Conservation (phyloP, 1,140 invertebrate genomes). For the Prorops nasuta region DNA sequence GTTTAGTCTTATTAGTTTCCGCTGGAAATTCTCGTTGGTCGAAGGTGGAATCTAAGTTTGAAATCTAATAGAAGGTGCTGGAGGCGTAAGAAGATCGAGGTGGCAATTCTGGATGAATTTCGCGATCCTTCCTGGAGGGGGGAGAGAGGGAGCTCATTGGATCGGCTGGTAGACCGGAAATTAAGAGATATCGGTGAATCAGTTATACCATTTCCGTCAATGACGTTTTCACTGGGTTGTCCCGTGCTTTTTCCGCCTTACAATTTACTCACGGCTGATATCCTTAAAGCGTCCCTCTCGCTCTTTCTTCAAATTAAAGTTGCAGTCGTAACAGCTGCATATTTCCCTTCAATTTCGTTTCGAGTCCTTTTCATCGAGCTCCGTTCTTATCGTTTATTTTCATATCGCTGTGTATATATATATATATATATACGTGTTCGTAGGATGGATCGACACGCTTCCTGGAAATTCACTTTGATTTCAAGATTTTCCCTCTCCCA, state of each 20-base stretch:
- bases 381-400: background rate
- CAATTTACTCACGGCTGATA: no score
- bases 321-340: background rate
- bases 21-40: no score
- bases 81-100: no score
- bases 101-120: background rate
- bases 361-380: slow-evolving; percentile 3
- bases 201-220: slow-evolving; percentile 41
- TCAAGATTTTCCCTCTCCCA: background rate
- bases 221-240: slow-evolving; percentile 17
- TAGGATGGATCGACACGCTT: slow-evolving; percentile 15
- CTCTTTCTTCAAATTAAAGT: slow-evolving; percentile 4
- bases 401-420: no score
- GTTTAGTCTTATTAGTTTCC: no score
- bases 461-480: background rate
- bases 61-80: no score
- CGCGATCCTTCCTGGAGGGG: background rate
- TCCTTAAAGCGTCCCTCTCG: no score
- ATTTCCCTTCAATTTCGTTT: background rate
- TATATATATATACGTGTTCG: no score
- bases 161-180: slow-evolving; percentile 31
- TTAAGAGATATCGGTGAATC: slow-evolving; percentile 41
- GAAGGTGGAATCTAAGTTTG: no score
- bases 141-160: no score
- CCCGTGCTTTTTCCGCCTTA: no score